Evolutionary conservation across 37 sponge, comb jelly and placozoan species (phyloP).

Genomic region (Oscarella lobularis): DNA sequence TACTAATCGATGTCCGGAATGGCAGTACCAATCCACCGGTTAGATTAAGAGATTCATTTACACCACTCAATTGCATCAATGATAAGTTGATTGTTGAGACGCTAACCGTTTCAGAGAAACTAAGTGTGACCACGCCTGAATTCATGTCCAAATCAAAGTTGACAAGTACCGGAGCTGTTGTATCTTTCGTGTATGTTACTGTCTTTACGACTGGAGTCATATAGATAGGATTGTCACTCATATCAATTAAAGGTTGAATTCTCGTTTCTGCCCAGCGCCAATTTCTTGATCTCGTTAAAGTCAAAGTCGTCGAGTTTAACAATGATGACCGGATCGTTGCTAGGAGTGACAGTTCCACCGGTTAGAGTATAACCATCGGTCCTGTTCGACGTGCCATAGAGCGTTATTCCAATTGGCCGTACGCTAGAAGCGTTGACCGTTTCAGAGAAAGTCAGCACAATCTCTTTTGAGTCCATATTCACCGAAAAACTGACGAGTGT

Average conservation of each 20-base stretch:
- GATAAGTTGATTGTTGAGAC: background rate
- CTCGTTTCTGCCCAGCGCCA: background rate
- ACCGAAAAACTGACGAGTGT: conserved; percentile 15
- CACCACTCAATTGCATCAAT: background rate
- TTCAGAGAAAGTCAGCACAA: conserved; percentile 60
- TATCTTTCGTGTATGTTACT: conserved; percentile 13
- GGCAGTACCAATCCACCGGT: background rate
- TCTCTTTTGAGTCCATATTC: conserved; percentile 23
- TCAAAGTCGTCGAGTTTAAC: conserved; percentile 29
- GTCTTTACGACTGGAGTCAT: background rate
- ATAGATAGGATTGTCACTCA: background rate
- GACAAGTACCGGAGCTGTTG: conserved; percentile 34
- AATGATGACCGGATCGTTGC: conserved; percentile 11
- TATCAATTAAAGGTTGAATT: background rate
- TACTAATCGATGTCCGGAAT: background rate
- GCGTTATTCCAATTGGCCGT: conserved; percentile 32
- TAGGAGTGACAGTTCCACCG: conserved; percentile 33
- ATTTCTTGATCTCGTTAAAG: conserved; percentile 53
- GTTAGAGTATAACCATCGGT: conserved; percentile 25
- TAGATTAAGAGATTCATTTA: background rate
- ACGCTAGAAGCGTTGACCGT: conserved; percentile 46
- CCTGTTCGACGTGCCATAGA: conserved; percentile 25
- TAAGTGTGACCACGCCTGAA: conserved; percentile 37
- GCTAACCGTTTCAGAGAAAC: conserved; percentile 46
- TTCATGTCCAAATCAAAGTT: conserved; percentile 41